Evolutionary conservation across 2,113 vertebrate genomes (phyloP).

Genomic region (Nothocercus nigrocapillus): DNA sequence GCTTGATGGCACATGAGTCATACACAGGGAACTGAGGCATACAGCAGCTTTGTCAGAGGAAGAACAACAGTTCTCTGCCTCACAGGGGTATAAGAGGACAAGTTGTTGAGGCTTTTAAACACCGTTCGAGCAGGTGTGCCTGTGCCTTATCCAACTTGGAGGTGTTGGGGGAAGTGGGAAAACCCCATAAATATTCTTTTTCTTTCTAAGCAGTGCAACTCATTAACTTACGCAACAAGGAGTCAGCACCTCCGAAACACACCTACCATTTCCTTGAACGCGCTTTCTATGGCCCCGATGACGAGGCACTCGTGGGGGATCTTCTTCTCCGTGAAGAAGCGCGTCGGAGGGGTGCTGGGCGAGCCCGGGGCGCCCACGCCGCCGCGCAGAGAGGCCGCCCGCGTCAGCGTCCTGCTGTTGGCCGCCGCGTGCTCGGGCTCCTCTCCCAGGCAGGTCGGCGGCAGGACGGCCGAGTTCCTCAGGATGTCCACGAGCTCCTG

Average conservation of each 20-base stretch:
- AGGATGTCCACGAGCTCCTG: slow-evolving; percentile 92
- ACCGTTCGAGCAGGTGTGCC: background rate
- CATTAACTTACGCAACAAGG: background rate
- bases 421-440: slow-evolving; percentile 79
- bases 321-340: slow-evolving; percentile 97
- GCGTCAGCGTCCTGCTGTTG: slow-evolving; percentile 85
- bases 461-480: slow-evolving; percentile 79
- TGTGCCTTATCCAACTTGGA: background rate
- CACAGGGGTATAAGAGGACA: background rate
- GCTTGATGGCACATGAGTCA: background rate
- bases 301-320: slow-evolving; percentile 94
- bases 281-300: slow-evolving; percentile 94
- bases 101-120: background rate
- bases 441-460: slow-evolving; percentile 91
- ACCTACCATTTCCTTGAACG: slow-evolving; percentile 96
- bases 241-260: background rate
- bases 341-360: slow-evolving; percentile 85
- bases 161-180: background rate
- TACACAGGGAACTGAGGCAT: background rate
- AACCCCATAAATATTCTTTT: background rate
- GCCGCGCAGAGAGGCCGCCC: slow-evolving; percentile 89
- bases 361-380: slow-evolving; percentile 90
- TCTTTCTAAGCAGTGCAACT: background rate
- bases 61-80: background rate
- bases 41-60: background rate